Evolutionary conservation across 1,140 invertebrate species (phyloP), one percentile per base, ranked within the genome.

Genomic region (Meteorus sp.): DNA sequence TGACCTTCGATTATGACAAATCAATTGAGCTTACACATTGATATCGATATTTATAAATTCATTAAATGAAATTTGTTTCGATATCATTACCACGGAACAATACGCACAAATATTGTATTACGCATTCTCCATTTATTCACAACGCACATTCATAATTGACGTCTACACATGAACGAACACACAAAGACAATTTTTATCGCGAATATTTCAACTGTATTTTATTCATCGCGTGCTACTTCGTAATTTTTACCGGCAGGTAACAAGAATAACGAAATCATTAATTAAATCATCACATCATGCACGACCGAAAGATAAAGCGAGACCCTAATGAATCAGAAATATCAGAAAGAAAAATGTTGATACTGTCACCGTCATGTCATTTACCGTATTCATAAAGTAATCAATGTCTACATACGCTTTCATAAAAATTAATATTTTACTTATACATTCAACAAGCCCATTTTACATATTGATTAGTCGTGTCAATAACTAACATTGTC

Each of bases 1-100:
- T n/a, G n/a, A n/a, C n/a, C n/a, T n/a, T n/a, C 35, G 35, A 39
- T 39, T 13, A 3, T n/a, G 8, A 33, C 11, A 39, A 39, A 13
- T 39, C 4, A 5, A 29, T 5, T 29, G 9, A 4, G 6, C 17
- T 20, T 8, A 8, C 0, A 7, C 45, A 11, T 27, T 48, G 45
- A 48, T 48, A 13, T 48, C 27, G 22, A 48, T 48, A 48, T 48
- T 48, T 48, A 48, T 48, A 22, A 22, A 48, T 48, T 48, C 45
- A 9, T n/a, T 9, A 7, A 29, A 23, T 48, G 3, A 29, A 48
- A 48, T 22, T 48, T 25, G 17, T 48, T 48, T 48, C 8, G 8
- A 5, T 48, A 11, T 23, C 19, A n/a, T n/a, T n/a, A 29, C 39
- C 39, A 35, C 45, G 9, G 2, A 27, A 29, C 9, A 33, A 53